Evolutionary conservation across 2,888 invertebrate genomes (phyloP), one percentile per base, ranked within the genome.

Genomic region (Oligia fasciuncula): DNA sequence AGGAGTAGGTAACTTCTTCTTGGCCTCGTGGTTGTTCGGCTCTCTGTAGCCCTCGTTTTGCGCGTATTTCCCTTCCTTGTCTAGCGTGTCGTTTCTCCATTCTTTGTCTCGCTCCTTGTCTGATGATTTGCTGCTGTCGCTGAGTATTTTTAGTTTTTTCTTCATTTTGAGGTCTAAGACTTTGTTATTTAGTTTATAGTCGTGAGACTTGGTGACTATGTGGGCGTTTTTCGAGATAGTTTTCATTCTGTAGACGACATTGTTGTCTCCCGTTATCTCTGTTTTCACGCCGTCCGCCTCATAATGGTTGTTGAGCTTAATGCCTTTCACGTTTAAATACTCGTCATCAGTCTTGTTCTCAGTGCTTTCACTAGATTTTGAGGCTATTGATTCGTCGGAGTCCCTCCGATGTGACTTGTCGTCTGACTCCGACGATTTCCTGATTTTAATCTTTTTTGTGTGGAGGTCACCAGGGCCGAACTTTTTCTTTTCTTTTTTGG

Each of bases 401-500:
- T 96, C 96, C 85, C 95, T 92, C 86, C 95, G 91, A 90, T 94
- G 95, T 63, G 93, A 90, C 81, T 95, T 95, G 17, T 95, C 95
- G 65, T 95, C 96, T 0, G 93, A 91, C 66, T 96, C 96, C 2
- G 95, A 88, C 19, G 94, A 93, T 90, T 96, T 96, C 72, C 95
- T 92, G 67, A 95, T 97, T 90, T 97, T 97, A 85, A 96, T 96
- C 90, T 97, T 97, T 91, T 97, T 97, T 73, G 96, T 94, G 88
- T 97, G 97, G 54, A 97, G 90, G 67, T 97, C 92, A 19, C 97
- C 97, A 0, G 95, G 94, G 60, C 95, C 95, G 82, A 96, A 94
- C 90, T 97, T 97, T 91, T 97, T 97, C 89, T 98, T 97, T 80
- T 97, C 97, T 88, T 98, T 98, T 89, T 98, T 98, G 73, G 98